Evolutionary conservation across 1,140 invertebrate genomes (phyloP).

Genomic region (Lepeophtheirus salmonis): DNA sequence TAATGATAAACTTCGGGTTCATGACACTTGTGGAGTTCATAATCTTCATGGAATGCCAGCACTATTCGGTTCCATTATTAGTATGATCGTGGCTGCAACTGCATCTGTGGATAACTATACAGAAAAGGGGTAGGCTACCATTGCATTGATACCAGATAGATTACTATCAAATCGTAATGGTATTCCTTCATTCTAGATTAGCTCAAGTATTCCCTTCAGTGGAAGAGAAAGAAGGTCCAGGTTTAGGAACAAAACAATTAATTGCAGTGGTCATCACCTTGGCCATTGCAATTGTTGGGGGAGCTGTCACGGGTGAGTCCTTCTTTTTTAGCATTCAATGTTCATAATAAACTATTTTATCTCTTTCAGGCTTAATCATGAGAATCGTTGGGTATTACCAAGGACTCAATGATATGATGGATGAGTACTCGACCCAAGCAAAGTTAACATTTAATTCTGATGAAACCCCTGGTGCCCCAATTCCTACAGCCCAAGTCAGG

Average conservation of each 20-base stretch:
- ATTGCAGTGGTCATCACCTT: slow-evolving; percentile 49
- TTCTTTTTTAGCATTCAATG: neutral
- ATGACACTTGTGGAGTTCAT: slow-evolving; percentile 86
- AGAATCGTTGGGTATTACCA: neutral
- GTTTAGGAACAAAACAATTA: slow-evolving; percentile 52
- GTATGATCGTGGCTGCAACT: slow-evolving; percentile 49
- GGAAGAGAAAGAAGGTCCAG: slow-evolving; percentile 39
- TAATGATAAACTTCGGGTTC: slow-evolving; percentile 43
- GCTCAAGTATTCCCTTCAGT: slow-evolving; percentile 36
- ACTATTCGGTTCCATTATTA: slow-evolving; percentile 55
- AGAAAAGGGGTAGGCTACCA: slow-evolving; percentile 32
- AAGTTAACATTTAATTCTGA: slow-evolving; percentile 22
- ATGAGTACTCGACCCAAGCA: neutral
- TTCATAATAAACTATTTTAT: neutral
- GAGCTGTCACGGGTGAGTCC: slow-evolving; percentile 52
- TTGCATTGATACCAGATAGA: slow-evolving; percentile 29
- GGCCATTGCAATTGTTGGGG: slow-evolving; percentile 46
- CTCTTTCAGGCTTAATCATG: neutral
- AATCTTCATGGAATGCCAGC: slow-evolving; percentile 92
- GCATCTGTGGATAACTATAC: slow-evolving; percentile 34
- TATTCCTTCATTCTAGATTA: slow-evolving; percentile 21
- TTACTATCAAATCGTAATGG: slow-evolving; percentile 26
- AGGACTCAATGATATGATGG: neutral
- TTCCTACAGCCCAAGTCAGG: slow-evolving; percentile 21
- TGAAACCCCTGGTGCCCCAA: slow-evolving; percentile 22